Evolutionary conservation across 2,113 vertebrate genomes (phyloP), one percentile per base, ranked within the genome.

Genomic region (Myrmophylax atrothorax): DNA sequence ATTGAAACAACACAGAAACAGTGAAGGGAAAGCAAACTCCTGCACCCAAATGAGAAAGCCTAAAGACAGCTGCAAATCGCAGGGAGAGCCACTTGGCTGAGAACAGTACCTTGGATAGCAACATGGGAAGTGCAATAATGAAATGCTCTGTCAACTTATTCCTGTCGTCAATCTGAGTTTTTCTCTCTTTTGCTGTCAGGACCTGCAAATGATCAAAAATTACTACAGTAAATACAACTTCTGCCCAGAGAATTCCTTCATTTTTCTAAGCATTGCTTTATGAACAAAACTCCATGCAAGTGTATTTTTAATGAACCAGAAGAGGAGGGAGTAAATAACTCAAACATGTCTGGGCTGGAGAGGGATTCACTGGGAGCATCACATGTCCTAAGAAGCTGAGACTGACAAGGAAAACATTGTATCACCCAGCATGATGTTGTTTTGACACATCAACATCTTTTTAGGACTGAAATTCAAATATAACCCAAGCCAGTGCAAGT

Each of bases 131-230:
- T 90, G 99, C 99, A 97, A 99, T 99, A 97, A 99, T 99, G 98
- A 99, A 99, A 97, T 99, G 99, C 88, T 99, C 99, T 7, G 99
- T 99, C 97, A 99, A 95, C 97, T 99, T 99, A 97, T 99, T 99
- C 96, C 99, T 99, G 95, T 99, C 99, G 16, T 99, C 99, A 94
- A 99, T 99, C 96, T 99, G 99, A 29, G 99, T 99, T 98, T 99
- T 99, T 94, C 99, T 99, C 97, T 99, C 99, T 98, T 99, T 99
- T 67, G 99, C 99, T 67, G 99, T 99, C 97, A 99, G 98, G 82
- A 99, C 99, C 99, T 98, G 94, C 97, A 97, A 96, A 88, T 75
- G 80, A 97, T 95, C 81, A 80, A 76, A 94, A 92, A 86, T 52
- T 64, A 67, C 38, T 67, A 58, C 42, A 80, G 50, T 96, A 80